Evolutionary conservation across 2,797 vertebrate species (phyloP), one percentile per base, ranked within the genome.

Genomic region (Borostomias antarcticus): DNA sequence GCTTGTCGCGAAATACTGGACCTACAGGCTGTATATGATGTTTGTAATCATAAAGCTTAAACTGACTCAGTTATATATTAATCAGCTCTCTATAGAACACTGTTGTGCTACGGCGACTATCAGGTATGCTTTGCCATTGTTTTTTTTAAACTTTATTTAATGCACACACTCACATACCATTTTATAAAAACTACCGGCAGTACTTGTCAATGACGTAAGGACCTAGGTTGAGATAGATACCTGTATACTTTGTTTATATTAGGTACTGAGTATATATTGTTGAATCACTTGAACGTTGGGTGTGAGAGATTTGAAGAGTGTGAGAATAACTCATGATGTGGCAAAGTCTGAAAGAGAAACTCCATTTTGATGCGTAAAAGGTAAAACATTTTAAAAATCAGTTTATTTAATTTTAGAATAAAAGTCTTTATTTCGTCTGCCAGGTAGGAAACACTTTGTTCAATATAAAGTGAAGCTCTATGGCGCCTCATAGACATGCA

Each of bases 21-120:
- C 92, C 92, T 93, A 93, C 81, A 86, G 87, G 89, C 91, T 92
- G 86, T 91, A 91, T 91, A 92, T 92, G 90, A 90, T 91, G 89
- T 91, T 92, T 91, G 89, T 91, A 89, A 91, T 92, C 91, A 87
- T 89, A 82, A 92, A 85, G 89, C 90, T 87, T 92, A 88, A 89
- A 89, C 85, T 87, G 86, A 92, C 91, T 93, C 91, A 90, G 89
- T 90, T 93, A 91, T 90, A 91, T 90, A 85, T 88, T 93, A 92
- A 92, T 91, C 90, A 89, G 92, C 92, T 93, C 88, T 89, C 83
- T 91, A 90, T 92, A 91, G 90, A 90, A 93, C 91, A 93, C 92
- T 93, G 91, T 92, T 90, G 85, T 91, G 90, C 91, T 91, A 89
- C 86, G 83, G 90, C 91, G 86, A 91, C 88, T 91, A 93, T 93